Evolutionary conservation across 2,113 vertebrate species (phyloP), one percentile per base, ranked within the genome.

Genomic region (Oophaga pumilio): DNA sequence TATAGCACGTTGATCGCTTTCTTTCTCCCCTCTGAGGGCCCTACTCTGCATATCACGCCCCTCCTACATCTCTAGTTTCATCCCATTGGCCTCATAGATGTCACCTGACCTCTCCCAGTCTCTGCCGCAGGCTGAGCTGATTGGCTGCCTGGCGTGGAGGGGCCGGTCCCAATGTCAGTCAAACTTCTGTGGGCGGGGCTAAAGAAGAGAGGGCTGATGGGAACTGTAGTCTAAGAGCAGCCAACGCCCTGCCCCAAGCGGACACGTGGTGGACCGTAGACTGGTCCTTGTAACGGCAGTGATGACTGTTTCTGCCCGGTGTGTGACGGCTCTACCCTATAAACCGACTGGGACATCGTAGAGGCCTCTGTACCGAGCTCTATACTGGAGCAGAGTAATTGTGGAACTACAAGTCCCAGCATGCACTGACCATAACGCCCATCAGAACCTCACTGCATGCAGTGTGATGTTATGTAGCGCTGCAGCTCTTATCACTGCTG

Each of bases 191-290:
- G 33, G 28, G 64, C 18, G 5, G 17, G 9, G 20, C 33, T 4
- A 56, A 5, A 14, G n/a, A 11, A 62, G 33, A 15, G 18, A 76
- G 59, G 43, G 24, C 0, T 86, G 60, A 28, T 12, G 85, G 85
- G 85, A 86, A 69, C 6, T 79, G 85, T 86, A 86, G 85, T 86
- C 50, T 79, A 15, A 11, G 49, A 12, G 57, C 59, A 57, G 85
- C 59, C 85, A 79, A 68, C 85, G 76, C 85, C 85, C 85, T 56
- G 85, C 60, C 76, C 53, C 20, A 9, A 10, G 60, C 85, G 22
- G 76, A 79, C 85, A 79, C 76, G 85, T 86, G 85, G 76, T 79
- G 59, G 14, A 26, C 10, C 0, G 17, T 20, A 13, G n/a, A 24
- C 9, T 26, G 22, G 14, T 28, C 8, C 49, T 20, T 26, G 24